Conservation (phyloP, 92 coral and sea anemone genomes). For the Montipora capitata region DNA sequence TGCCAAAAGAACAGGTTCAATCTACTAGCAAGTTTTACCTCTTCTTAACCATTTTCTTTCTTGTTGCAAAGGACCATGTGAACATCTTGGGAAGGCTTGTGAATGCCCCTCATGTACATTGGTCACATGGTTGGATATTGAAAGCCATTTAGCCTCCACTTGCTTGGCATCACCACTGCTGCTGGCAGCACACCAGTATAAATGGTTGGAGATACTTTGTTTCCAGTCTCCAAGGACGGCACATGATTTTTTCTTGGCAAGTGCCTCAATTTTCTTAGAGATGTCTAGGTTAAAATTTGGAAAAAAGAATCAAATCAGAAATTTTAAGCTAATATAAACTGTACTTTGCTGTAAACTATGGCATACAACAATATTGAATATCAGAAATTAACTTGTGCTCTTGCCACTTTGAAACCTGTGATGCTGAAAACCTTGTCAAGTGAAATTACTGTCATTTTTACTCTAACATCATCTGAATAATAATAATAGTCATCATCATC, state of each 20-base stretch:
- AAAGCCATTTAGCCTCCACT: slow-evolving; percentile 67
- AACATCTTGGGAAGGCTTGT: slow-evolving; percentile 36
- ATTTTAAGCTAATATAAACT: slow-evolving; percentile 1
- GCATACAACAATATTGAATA: slow-evolving; percentile 11
- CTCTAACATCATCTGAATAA: slow-evolving; percentile 2
- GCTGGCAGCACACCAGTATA: slow-evolving; percentile 75
- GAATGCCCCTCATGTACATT: slow-evolving; percentile 61
- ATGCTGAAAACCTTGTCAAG: slow-evolving; percentile 10
- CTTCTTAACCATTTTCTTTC: slow-evolving; percentile 57
- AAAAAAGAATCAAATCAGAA: slow-evolving; percentile 2
- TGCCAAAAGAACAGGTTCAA: neutral
- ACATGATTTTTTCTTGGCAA: slow-evolving; percentile 55
- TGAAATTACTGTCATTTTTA: slow-evolving; percentile 7
- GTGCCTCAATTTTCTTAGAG: slow-evolving; percentile 63
- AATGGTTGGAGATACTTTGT: slow-evolving; percentile 60
- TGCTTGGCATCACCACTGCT: slow-evolving; percentile 55
- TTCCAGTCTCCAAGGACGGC: slow-evolving; percentile 51
- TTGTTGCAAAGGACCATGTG: slow-evolving; percentile 55
- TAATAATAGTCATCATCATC: neutral
- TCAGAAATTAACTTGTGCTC: neutral
- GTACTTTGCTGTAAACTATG: neutral
- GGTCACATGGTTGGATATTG: slow-evolving; percentile 42
- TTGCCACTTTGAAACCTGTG: slow-evolving; percentile 29
- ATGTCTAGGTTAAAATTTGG: slow-evolving; percentile 28
- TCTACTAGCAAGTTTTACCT: slow-evolving; percentile 9